Conservation (phyloP, 2,113 vertebrate species). For the Rattus rattus region DNA sequence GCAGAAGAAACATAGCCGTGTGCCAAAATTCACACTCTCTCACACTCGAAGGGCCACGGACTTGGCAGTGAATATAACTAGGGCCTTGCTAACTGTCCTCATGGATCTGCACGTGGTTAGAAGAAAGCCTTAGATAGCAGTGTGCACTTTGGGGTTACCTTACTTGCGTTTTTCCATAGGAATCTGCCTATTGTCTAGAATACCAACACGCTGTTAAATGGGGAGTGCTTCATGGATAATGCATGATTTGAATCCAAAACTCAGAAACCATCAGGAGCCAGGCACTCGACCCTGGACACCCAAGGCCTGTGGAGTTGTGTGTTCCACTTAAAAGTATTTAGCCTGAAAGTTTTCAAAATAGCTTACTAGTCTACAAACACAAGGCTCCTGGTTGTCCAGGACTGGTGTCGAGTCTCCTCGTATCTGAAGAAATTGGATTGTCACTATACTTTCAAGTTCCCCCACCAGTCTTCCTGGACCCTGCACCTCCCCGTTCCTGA, state of each 20-base stretch:
- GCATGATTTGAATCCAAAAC: neutral
- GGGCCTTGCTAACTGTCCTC: neutral
- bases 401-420: neutral
- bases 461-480: no score
- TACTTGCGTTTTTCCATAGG: neutral
- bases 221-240: accelerated
- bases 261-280: neutral
- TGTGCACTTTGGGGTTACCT: neutral
- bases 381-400: neutral
- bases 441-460: neutral
- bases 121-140: neutral
- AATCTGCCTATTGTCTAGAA: neutral
- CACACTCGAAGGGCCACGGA: neutral
- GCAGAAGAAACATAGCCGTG: neutral
- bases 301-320: accelerated
- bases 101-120: neutral
- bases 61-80: no score
- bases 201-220: neutral
- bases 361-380: neutral
- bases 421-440: neutral
- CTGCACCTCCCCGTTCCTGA: neutral
- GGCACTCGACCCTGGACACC: neutral
- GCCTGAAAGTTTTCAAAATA: neutral
- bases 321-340: neutral
- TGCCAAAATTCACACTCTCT: no score